These are phyloP conservation scores for Trichogramma evanescens DNA, from an alignment of 2,888 invertebrate species.

Conservation along the genomic window DNA sequence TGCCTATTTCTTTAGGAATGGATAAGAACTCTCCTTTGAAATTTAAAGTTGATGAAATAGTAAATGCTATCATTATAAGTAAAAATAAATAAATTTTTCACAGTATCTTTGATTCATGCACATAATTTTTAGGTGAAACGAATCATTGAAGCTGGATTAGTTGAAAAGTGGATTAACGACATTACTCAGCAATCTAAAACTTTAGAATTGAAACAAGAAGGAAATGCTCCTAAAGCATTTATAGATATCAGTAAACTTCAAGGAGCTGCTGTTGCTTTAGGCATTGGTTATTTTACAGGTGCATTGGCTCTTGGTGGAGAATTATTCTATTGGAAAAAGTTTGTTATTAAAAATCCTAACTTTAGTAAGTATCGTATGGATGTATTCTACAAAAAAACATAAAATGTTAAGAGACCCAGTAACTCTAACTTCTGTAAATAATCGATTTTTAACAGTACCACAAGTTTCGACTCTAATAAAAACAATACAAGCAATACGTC, in stretches of 20 bases:
- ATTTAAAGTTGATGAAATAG: slow-evolving; percentile 59
- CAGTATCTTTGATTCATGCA: slow-evolving; percentile 22
- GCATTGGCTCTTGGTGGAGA: slow-evolving; percentile 56
- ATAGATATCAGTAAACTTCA: slow-evolving; percentile 73
- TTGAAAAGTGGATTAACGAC: slow-evolving; percentile 73
- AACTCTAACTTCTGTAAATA: too few species aligned
- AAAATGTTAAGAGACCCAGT: not conserved
- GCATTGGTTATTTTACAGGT: slow-evolving; percentile 61
- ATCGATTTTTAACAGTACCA: too few species aligned
- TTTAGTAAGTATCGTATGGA: slow-evolving; percentile 65
- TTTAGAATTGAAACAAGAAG: slow-evolving; percentile 48
- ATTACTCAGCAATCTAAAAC: slow-evolving; percentile 59
- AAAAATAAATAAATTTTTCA: not conserved
- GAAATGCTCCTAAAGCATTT: slow-evolving; percentile 62
- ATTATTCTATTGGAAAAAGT: slow-evolving; percentile 59
- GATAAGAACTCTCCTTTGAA: slow-evolving; percentile 77
- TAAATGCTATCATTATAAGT: slow-evolving; percentile 20
- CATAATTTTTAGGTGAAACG: slow-evolving; percentile 48
- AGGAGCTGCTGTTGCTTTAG: slow-evolving; percentile 68
- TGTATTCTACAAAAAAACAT: slow-evolving; percentile 47
- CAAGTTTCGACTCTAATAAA: too few species aligned
- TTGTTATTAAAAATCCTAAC: slow-evolving; percentile 60
- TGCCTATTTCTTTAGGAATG: slow-evolving; percentile 74
- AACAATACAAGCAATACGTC: too few species aligned
- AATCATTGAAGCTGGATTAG: slow-evolving; percentile 68